Evolutionary conservation across 2,888 invertebrate genomes (phyloP), one percentile per base, ranked within the genome.

Genomic region (Monoplex corrugatus): DNA sequence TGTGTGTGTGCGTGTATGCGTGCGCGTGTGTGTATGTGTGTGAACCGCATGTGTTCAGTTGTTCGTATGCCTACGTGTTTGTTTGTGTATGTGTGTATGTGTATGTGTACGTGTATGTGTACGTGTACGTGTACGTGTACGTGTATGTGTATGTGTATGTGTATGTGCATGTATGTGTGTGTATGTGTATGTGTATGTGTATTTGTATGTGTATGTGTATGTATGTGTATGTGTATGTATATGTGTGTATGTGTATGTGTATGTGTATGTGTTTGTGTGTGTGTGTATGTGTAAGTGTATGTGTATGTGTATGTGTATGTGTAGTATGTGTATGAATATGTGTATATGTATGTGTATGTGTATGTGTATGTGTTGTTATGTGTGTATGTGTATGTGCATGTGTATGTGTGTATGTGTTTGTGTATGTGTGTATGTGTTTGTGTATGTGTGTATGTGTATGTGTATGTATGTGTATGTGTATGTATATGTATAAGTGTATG

Each of bases 201-300:
- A n/a, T n/a, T n/a, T n/a, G n/a, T n/a, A n/a, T n/a, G n/a, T n/a
- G n/a, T n/a, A n/a, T n/a, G n/a, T 50, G 19, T 50, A 13, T 68
- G 16, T 68, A 8, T 68, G 28, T 68, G 68, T 10, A n/a, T 68
- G 68, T 68, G 68, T 68, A n/a, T 68, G 68, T 68, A n/a, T 68
- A n/a, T 68, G 68, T 68, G 68, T 68, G 68, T 68, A n/a, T 68
- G 68, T 68, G 68, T 68, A n/a, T 68, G 68, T 68, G 68, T 3
- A n/a, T 3, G 68, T 3, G 68, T 3, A n/a, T 3, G 68, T 68
- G 68, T 68, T 23, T 68, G 68, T 68, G 68, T 68, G 68, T 68
- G 68, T 68, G 5, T 3, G 68, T 2, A n/a, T 3, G 5, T n/a
- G n/a, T n/a, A n/a, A 50, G 10, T 50, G 10, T 75, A 16, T 75